Conservation (phyloP, 2,113 vertebrate species). For the Sceloporus tristichus region DNA sequence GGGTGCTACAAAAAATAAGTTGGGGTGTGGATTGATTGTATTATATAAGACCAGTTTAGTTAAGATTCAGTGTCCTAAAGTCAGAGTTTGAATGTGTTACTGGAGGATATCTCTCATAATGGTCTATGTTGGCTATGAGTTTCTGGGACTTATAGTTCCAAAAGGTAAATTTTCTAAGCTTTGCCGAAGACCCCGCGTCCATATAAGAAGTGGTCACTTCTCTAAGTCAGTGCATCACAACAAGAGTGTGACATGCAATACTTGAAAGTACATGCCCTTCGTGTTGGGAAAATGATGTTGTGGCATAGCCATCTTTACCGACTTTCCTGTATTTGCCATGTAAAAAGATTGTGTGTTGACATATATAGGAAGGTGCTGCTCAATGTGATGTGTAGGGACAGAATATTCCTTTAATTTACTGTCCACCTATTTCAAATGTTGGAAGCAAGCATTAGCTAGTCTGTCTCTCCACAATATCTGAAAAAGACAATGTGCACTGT, state of each 20-base stretch:
- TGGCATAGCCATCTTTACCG: background rate
- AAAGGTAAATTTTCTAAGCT: too few species aligned
- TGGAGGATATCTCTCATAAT: too few species aligned
- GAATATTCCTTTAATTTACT: background rate
- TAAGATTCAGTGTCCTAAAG: background rate
- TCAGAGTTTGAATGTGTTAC: too few species aligned
- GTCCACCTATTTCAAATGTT: background rate
- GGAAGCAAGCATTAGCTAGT: background rate
- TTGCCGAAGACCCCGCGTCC: background rate
- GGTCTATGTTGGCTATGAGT: too few species aligned
- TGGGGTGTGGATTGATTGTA: background rate
- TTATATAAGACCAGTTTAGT: background rate
- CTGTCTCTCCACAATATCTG: background rate
- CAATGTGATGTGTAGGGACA: too few species aligned
- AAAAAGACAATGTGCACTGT: background rate
- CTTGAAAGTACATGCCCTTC: background rate
- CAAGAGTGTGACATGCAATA: background rate
- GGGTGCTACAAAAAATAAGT: background rate
- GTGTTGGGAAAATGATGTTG: background rate
- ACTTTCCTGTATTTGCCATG: background rate
- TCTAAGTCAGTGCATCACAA: too few species aligned
- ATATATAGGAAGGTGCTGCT: background rate
- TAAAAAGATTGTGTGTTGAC: background rate
- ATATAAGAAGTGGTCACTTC: background rate
- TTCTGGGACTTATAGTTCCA: too few species aligned